phyloP scores from a whole-genome alignment of 2,113 vertebrate species.

The Hylia prasina region DNA sequence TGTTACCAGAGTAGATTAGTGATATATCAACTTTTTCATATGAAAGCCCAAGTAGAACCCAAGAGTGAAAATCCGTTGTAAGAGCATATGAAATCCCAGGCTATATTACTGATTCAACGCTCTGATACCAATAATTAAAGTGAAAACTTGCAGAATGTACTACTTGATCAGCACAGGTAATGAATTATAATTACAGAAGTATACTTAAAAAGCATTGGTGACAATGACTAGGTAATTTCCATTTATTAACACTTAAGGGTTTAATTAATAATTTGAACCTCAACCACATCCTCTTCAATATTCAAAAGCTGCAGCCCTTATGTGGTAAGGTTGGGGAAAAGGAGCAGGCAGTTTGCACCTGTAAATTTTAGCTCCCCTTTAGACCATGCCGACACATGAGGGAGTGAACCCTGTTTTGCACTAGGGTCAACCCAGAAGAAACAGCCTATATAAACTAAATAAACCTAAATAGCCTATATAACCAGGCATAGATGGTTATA shows the following conservation, averaged over 20 bases:
- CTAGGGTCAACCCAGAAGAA: neutral
- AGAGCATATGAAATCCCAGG: constrained; percentile 30
- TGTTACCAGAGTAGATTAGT: neutral
- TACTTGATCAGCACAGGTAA: constrained; percentile 34
- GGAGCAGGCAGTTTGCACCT: neutral
- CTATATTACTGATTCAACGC: constrained; percentile 12
- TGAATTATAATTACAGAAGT: constrained; percentile 27
- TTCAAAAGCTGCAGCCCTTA: neutral
- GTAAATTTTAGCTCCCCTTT: neutral
- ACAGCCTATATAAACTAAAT: too few species aligned
- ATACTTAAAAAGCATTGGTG: constrained; percentile 18
- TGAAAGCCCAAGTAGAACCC: neutral
- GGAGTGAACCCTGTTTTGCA: neutral
- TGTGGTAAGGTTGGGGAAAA: neutral
- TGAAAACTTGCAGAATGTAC: neutral
- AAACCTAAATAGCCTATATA: too few species aligned
- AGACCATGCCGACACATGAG: rapidly evolving
- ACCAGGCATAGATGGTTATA: neutral
- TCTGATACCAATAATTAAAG: constrained; percentile 25
- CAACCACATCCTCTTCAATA: neutral
- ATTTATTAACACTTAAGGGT: neutral
- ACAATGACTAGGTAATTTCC: constrained; percentile 31
- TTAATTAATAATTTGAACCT: constrained; percentile 23
- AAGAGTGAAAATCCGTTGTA: neutral
- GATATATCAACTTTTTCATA: neutral